These are phyloP conservation scores for Clarias platycephalus DNA, from an alignment of 2,797 vertebrate species.

Conservation along the genomic window DNA sequence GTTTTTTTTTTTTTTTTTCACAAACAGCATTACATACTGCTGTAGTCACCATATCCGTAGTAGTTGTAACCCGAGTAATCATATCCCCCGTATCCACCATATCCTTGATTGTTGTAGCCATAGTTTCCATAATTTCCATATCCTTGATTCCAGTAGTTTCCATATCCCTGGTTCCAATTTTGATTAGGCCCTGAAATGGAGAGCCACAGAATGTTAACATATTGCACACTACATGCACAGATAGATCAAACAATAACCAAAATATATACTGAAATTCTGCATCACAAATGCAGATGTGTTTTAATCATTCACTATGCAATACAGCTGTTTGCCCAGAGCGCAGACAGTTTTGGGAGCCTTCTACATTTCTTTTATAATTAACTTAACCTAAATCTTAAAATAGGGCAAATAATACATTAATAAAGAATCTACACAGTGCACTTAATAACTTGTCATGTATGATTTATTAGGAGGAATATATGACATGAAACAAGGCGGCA, in stretches of 20 bases:
- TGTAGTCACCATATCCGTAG: slow-evolving; percentile 97
- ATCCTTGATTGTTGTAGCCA: slow-evolving; percentile 95
- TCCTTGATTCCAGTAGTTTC: slow-evolving; percentile 97
- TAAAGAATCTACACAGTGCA: too few species aligned
- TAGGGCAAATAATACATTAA: background rate
- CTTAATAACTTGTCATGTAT: background rate
- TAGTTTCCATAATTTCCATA: slow-evolving; percentile 90
- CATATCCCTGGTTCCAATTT: slow-evolving; percentile 97
- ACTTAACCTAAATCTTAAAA: background rate
- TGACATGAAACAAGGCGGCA: too few species aligned
- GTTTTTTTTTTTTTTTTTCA: slow-evolving; percentile 45
- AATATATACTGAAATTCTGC: background rate
- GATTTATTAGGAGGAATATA: background rate
- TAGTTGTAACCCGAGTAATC: slow-evolving; percentile 99
- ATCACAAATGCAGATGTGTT: background rate
- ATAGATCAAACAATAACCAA: background rate
- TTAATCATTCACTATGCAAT: background rate
- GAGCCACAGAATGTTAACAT: background rate
- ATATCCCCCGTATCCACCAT: slow-evolving; percentile 94
- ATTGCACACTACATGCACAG: background rate
- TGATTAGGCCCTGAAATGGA: slow-evolving; percentile 85
- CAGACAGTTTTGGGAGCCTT: background rate
- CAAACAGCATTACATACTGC: slow-evolving; percentile 81
- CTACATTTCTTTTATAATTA: background rate
- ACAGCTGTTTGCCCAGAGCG: background rate